phyloP scores from a whole-genome alignment of 92 coral and sea anemone species.

The Siderastrea radians region DNA sequence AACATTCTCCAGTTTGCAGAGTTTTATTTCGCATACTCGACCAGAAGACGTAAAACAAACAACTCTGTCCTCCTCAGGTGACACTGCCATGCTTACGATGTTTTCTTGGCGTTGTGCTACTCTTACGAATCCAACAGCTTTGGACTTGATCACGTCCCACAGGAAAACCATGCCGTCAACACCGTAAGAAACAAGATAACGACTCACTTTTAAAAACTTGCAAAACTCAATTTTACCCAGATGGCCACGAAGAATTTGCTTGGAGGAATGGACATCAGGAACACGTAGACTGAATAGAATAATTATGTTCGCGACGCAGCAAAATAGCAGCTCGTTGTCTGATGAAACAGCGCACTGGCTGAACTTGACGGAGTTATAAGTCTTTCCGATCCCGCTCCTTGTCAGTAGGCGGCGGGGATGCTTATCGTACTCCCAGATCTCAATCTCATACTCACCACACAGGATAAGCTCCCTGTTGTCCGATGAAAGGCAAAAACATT shows the following conservation, averaged over 20 bases:
- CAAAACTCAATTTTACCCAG: slow-evolving; percentile 47
- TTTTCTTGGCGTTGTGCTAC: not conserved
- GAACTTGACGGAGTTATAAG: not conserved
- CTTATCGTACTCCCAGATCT: not conserved
- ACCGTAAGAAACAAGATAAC: slow-evolving; percentile 51
- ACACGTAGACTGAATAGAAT: not conserved
- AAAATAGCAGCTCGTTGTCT: not conserved
- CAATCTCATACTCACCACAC: slow-evolving; percentile 17
- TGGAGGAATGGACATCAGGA: slow-evolving; percentile 2
- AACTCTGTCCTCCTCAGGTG: not conserved
- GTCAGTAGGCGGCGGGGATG: not conserved
- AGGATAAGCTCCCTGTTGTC: not conserved
- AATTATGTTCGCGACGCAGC: slow-evolving; percentile 6
- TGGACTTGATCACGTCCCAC: slow-evolving; percentile 36
- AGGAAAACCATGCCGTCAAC: slow-evolving; percentile 33
- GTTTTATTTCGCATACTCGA: not conserved
- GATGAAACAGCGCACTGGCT: slow-evolving; percentile 1
- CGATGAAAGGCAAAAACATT: slow-evolving; percentile 13
- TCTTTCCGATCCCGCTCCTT: not conserved
- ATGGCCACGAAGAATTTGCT: slow-evolving; percentile 36
- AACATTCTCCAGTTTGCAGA: not conserved
- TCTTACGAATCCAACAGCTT: slow-evolving; percentile 22
- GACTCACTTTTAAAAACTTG: slow-evolving; percentile 52
- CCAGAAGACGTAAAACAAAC: not conserved
- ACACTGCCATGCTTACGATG: not conserved